Evolutionary conservation across 2,888 invertebrate genomes (phyloP).

Genomic region (Norana najaformis): DNA sequence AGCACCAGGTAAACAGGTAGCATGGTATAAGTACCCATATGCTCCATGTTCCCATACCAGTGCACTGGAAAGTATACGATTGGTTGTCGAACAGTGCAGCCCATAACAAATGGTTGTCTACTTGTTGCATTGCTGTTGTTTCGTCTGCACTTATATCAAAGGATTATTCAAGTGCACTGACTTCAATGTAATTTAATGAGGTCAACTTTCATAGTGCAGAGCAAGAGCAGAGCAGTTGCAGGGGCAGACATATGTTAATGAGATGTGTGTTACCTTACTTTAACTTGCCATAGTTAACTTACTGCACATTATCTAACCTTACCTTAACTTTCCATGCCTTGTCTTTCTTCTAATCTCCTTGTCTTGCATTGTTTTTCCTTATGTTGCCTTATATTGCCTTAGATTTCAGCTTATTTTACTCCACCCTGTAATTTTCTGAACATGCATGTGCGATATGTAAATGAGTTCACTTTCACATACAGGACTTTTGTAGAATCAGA

Average conservation of each 20-base stretch:
- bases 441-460: too few species aligned
- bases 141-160: background rate
- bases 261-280: background rate
- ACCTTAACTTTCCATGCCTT: too few species aligned
- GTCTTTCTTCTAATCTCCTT: too few species aligned
- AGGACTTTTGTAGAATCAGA: background rate
- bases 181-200: background rate
- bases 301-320: background rate
- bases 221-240: background rate
- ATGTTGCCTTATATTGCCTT: too few species aligned
- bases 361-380: too few species aligned
- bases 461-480: background rate
- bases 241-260: background rate
- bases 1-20: background rate
- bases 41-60: background rate
- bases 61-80: background rate
- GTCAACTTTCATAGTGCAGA: background rate
- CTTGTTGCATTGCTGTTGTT: background rate
- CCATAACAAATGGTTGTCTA: background rate
- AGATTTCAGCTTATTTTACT: too few species aligned
- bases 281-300: background rate
- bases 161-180: background rate
- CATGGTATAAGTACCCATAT: background rate
- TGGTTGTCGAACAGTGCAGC: background rate
- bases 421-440: too few species aligned